These are phyloP conservation scores for Anthoscopus minutus DNA, from an alignment of 2,113 vertebrate genomes.

Conservation along the genomic window DNA sequence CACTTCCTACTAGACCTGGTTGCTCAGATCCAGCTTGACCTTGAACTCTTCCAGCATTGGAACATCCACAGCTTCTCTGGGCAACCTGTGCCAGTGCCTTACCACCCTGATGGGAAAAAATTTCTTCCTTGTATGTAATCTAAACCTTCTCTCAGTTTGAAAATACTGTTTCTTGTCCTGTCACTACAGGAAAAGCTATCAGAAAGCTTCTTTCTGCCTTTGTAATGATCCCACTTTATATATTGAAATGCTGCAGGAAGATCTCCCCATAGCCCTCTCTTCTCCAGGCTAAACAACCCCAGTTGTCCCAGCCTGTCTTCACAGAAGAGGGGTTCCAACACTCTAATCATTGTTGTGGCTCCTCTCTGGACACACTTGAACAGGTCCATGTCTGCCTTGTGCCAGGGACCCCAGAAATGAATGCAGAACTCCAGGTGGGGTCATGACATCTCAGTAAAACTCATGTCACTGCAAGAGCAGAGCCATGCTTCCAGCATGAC, in stretches of 20 bases:
- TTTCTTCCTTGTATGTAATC: background rate
- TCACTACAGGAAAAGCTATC: background rate
- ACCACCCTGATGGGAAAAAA: background rate
- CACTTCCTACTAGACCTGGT: background rate
- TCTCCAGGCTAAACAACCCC: background rate
- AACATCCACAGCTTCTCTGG: background rate
- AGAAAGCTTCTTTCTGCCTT: background rate
- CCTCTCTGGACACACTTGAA: background rate
- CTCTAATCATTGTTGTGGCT: background rate
- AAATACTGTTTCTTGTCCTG: background rate
- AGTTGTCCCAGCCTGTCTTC: background rate
- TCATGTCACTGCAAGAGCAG: accelerated
- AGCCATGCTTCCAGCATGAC: accelerated
- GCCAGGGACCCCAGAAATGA: background rate
- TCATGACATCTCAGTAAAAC: background rate
- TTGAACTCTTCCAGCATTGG: background rate
- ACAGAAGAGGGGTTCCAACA: background rate
- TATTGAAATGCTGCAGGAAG: background rate
- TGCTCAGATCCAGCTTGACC: background rate
- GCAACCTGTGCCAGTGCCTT: background rate
- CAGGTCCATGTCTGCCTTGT: background rate
- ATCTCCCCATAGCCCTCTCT: background rate
- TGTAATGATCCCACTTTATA: background rate
- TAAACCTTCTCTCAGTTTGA: background rate
- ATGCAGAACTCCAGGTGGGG: background rate